Evolutionary conservation across 2,888 invertebrate species (phyloP).

Genomic region (Eupithecia pulchellata): DNA sequence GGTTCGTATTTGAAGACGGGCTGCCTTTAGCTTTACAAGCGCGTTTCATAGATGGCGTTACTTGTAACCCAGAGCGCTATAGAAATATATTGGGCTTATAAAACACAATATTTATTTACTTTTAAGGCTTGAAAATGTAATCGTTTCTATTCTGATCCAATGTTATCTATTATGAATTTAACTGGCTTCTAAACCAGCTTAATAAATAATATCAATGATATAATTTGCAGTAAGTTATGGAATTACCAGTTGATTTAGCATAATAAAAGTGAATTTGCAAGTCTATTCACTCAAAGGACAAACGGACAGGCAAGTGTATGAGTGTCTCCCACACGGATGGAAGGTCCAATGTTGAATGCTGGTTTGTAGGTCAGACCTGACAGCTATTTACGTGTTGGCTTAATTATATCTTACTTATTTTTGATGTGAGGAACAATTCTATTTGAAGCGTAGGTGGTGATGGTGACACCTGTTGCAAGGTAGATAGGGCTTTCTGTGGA

Average conservation of each 20-base stretch:
- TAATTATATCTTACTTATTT: background rate
- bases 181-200: constrained; percentile 16
- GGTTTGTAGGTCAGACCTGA: constrained; percentile 9
- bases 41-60: constrained; percentile 59
- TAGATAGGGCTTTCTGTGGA: no score
- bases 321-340: constrained; percentile 42
- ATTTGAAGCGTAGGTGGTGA: no score
- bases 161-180: background rate
- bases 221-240: constrained; percentile 30
- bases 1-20: constrained; percentile 51
- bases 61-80: constrained; percentile 33
- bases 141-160: background rate
- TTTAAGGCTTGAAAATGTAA: background rate
- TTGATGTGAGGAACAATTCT: no score
- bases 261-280: constrained; percentile 40
- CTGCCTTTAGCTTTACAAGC: constrained; percentile 45
- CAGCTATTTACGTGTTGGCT: background rate
- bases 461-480: no score
- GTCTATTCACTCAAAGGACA: constrained; percentile 37
- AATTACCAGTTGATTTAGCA: constrained; percentile 35
- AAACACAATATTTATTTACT: background rate
- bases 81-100: background rate
- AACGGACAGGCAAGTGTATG: constrained; percentile 46
- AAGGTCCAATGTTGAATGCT: constrained; percentile 17
- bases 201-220: constrained; percentile 7